Conservation (phyloP, 2,888 invertebrate genomes). For the Pachliopta kotzebuea region DNA sequence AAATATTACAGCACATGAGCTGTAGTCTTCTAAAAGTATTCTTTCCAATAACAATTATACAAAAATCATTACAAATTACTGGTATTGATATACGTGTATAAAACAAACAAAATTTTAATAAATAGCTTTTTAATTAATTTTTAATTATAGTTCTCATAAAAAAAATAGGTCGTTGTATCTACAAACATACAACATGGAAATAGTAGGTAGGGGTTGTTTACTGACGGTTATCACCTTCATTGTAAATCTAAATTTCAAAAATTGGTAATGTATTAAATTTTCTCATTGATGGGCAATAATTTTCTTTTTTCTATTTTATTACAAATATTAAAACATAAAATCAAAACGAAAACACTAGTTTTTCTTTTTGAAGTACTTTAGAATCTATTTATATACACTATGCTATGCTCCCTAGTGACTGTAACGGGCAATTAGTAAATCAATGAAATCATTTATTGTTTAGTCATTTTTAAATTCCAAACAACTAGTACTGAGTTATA, state of each 20-base stretch:
- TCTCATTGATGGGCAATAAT: too few relatives aligned
- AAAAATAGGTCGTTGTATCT: too few relatives aligned
- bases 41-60: too few relatives aligned
- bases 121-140: too few relatives aligned
- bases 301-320: too few relatives aligned
- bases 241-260: too few relatives aligned
- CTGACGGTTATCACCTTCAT: too few relatives aligned
- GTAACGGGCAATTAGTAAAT: neutral
- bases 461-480: neutral
- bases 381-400: neutral
- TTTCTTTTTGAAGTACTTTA: neutral
- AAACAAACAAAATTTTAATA: neutral
- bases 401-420: slow-evolving; percentile 1
- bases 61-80: neutral
- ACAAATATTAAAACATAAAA: neutral
- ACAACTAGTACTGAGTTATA: neutral
- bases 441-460: neutral
- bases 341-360: neutral
- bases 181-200: too few relatives aligned
- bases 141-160: neutral
- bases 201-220: too few relatives aligned
- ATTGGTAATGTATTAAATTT: too few relatives aligned
- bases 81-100: neutral
- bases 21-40: too few relatives aligned
- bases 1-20: too few relatives aligned